Percentiles rank a stretch among this genome's conserved stretches.
Evolutionary conservation across 2,113 vertebrate species (phyloP).

Genomic region (Sturnus vulgaris): DNA sequence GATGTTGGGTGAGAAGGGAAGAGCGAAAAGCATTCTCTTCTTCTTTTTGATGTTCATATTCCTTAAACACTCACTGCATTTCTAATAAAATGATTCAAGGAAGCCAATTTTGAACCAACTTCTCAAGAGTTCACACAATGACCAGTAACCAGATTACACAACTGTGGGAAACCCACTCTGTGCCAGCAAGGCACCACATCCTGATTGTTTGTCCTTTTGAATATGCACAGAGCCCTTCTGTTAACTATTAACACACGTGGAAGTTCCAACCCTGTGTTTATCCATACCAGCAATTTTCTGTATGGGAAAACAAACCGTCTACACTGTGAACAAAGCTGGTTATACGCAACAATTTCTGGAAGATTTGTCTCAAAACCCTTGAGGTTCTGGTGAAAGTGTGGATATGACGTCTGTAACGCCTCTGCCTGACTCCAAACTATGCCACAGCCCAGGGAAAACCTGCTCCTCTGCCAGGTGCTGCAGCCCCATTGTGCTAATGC

Average conservation of each 20-base stretch:
- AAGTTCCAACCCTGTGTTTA: not conserved
- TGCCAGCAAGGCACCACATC: not conserved
- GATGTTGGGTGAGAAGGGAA: not conserved
- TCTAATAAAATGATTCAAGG: not conserved
- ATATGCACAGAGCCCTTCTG: not conserved
- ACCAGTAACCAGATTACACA: not conserved
- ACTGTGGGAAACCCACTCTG: not conserved
- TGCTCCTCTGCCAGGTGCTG: not conserved
- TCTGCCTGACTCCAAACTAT: not conserved
- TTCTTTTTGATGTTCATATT: not conserved
- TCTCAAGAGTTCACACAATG: not conserved
- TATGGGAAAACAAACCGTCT: not conserved
- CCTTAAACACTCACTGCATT: not conserved
- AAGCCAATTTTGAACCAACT: not conserved
- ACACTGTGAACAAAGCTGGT: not conserved
- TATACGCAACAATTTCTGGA: not conserved
- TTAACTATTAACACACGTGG: conserved; percentile 34
- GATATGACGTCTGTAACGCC: accelerated
- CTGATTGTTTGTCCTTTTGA: conserved; percentile 2
- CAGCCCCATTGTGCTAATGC: not conserved
- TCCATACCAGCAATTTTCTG: not conserved
- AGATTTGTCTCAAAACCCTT: not conserved
- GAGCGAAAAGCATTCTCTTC: not conserved
- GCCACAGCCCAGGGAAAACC: not conserved
- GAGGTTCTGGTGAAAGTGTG: not conserved